Conservation (phyloP, 1,140 invertebrate genomes). For the Amyelois transitella region DNA sequence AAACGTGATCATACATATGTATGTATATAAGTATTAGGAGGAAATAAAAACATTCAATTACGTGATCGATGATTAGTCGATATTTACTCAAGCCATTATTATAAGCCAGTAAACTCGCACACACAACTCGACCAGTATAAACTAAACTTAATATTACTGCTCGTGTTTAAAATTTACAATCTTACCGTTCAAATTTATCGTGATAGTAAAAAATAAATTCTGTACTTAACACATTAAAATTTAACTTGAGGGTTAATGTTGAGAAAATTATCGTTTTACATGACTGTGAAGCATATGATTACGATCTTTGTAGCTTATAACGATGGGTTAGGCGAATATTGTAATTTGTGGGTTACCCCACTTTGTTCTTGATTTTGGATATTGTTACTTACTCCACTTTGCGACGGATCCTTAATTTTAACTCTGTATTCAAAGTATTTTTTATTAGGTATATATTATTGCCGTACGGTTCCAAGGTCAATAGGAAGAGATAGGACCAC, state of each 20-base stretch:
- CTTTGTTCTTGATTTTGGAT: background rate
- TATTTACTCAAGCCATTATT: background rate
- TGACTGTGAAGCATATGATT: slow-evolving; percentile 25
- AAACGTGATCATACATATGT: too few species aligned
- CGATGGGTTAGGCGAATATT: slow-evolving; percentile 25
- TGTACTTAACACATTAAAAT: slow-evolving; percentile 13
- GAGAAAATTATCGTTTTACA: slow-evolving; percentile 32
- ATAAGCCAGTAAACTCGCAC: background rate
- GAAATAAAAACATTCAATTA: too few species aligned
- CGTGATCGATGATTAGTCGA: background rate
- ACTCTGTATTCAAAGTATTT: too few species aligned
- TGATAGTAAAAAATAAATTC: slow-evolving; percentile 11
- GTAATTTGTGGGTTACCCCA: slow-evolving; percentile 5
- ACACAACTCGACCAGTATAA: too few species aligned
- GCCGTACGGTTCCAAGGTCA: too few species aligned
- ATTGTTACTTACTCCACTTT: too few species aligned
- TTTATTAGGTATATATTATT: too few species aligned
- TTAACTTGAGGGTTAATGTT: slow-evolving; percentile 16
- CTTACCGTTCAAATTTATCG: background rate
- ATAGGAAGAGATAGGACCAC: too few species aligned
- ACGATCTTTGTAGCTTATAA: slow-evolving; percentile 23
- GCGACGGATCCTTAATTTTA: too few species aligned
- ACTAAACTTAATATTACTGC: background rate
- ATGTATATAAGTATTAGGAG: too few species aligned
- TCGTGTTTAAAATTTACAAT: slow-evolving; percentile 4